Conservation (phyloP, 1,140 invertebrate genomes). For the Ceratina australensis region DNA sequence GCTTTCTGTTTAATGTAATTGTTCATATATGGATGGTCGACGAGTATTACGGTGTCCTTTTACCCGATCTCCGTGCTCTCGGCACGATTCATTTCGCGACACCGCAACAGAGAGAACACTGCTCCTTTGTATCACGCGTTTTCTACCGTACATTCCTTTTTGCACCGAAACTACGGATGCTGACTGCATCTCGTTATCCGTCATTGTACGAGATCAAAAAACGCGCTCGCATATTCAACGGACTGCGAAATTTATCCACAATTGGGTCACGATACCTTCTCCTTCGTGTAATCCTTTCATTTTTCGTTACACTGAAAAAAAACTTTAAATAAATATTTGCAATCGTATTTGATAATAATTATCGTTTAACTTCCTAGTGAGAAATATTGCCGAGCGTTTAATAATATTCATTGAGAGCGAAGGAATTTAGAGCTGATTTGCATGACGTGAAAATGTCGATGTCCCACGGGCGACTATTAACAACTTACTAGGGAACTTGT, state of each 20-base stretch:
- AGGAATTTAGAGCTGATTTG: not conserved
- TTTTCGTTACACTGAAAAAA: too few species aligned
- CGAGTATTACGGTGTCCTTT: slow-evolving; percentile 13
- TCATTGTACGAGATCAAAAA: slow-evolving; percentile 25
- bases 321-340: not conserved
- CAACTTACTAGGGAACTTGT: slow-evolving; percentile 49
- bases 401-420: slow-evolving; percentile 66
- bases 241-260: slow-evolving; percentile 30
- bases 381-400: slow-evolving; percentile 45
- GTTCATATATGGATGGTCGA: not conserved
- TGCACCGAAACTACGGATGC: not conserved
- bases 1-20: slow-evolving; percentile 2
- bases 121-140: slow-evolving; percentile 22
- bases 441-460: slow-evolving; percentile 2
- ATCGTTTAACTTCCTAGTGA: not conserved
- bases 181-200: slow-evolving; percentile 44
- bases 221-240: slow-evolving; percentile 8
- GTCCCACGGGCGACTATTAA: slow-evolving; percentile 66
- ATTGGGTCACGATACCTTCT: slow-evolving; percentile 5
- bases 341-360: not conserved
- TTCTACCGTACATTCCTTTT: slow-evolving; percentile 22
- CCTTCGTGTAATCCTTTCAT: not conserved
- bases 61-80: not conserved
- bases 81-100: slow-evolving; percentile 2
- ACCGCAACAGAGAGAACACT: not conserved